Conservation (phyloP, 2,888 invertebrate species). For the Conomelus anceps region DNA sequence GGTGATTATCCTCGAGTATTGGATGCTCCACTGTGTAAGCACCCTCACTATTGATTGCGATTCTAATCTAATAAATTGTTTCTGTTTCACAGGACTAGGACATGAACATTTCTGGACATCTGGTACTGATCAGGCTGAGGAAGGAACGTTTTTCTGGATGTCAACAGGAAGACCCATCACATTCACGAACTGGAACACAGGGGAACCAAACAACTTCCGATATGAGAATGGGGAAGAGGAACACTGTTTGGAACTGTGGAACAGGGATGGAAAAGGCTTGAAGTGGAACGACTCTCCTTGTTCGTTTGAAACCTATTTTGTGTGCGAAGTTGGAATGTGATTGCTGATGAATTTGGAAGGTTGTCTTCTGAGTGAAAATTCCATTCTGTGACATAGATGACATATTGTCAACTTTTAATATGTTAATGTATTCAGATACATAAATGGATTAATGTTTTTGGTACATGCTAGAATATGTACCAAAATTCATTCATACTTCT, state of each 20-base stretch:
- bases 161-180: constrained; percentile 81
- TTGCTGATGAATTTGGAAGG: neutral
- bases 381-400: neutral
- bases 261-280: constrained; percentile 83
- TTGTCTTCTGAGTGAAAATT: neutral
- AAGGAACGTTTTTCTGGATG: constrained; percentile 91
- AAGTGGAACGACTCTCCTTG: constrained; percentile 94
- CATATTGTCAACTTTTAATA: too few species aligned
- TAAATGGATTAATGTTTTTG: neutral
- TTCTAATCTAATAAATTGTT: neutral
- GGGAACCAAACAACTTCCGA: constrained; percentile 89
- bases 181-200: constrained; percentile 89
- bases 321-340: constrained; percentile 63
- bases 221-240: constrained; percentile 91
- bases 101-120: constrained; percentile 92
- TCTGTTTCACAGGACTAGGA: constrained; percentile 60
- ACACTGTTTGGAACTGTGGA: constrained; percentile 85
- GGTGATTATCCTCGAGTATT: too few species aligned
- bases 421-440: neutral
- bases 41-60: neutral
- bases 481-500: neutral
- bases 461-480: neutral
- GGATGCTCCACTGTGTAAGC: too few species aligned
- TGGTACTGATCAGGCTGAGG: constrained; percentile 84
- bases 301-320: constrained; percentile 87